Conservation (phyloP, 2,113 vertebrate species). For the Python bivittatus region DNA sequence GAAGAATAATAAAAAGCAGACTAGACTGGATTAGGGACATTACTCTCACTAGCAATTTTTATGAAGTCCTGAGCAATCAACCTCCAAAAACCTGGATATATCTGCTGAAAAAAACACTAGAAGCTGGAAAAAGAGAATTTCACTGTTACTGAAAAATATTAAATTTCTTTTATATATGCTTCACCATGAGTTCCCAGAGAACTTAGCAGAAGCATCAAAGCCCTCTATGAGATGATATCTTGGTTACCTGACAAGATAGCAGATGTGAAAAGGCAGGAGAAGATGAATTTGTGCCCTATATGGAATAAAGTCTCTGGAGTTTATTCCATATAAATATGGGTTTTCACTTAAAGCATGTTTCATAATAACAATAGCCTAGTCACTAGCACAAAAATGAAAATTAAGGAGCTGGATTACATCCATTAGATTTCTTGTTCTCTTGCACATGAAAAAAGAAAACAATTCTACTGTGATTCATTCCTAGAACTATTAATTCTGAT, state of each 20-base stretch:
- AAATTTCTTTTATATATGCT: background rate
- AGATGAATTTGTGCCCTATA: background rate
- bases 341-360: background rate
- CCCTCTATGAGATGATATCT: background rate
- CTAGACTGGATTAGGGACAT: background rate
- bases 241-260: background rate
- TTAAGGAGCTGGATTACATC: background rate
- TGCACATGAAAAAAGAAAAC: background rate
- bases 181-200: background rate
- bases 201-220: background rate
- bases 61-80: background rate
- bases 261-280: background rate
- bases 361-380: background rate
- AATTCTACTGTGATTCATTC: background rate
- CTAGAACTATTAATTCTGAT: background rate
- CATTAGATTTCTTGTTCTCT: background rate
- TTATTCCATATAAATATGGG: background rate
- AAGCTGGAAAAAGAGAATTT: background rate
- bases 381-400: background rate
- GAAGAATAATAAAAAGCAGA: background rate
- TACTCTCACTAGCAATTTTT: background rate
- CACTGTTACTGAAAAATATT: background rate
- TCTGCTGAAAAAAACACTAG: background rate
- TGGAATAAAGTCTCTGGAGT: background rate
- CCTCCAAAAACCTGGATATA: background rate